Evolutionary conservation across 53 echinoderm and acorn worm species (phyloP), one percentile per base, ranked within the genome.

Genomic region (Pentamera pediparva): DNA sequence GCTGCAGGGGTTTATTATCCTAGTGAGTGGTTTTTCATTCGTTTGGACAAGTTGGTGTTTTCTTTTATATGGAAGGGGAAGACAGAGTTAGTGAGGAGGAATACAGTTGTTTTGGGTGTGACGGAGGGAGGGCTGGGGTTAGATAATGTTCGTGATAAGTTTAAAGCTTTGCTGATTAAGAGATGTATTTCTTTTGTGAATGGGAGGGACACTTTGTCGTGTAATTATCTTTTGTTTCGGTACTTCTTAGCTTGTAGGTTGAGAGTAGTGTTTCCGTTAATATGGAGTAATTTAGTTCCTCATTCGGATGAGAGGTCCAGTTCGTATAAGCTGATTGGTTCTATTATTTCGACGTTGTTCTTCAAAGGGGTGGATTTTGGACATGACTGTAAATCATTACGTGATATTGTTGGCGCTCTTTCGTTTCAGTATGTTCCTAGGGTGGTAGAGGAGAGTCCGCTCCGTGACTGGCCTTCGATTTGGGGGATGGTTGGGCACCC

Each of bases 171-270:
- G 1, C 25, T 64, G 1, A 40, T 64, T 1, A n/a, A 17, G 20
- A 20, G 17, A 18, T 11, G 37, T 3, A 39, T 64, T 20, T 1
- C 64, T 38, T 38, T 38, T 13, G 7, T 64, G 2, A 39, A n/a
- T n/a, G n/a, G n/a, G n/a, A n/a, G 32, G 12, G 61, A 37, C 24
- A 17, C 25, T 64, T 5, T 18, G 0, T 39, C 40, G 1, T 64
- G 38, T 37, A 38, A 64, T 21, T 39, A 35, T 8, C 5, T 39
- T 4, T n/a, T 37, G 18, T 38, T 40, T 39, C 20, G 64, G 19
- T 64, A 38, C 35, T 64, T 64, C 36, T 4, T 64, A 21, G 38
- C 64, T n/a, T n/a, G n/a, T n/a, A n/a, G n/a, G n/a, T n/a, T n/a
- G n/a, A n/a, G n/a, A n/a, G n/a, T n/a, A n/a, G n/a, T n/a, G n/a